Percentiles rank a stretch among this genome's conserved stretches.
phyloP scores from a whole-genome alignment of 2,888 invertebrate genomes.

The Cosmia trapezina region DNA sequence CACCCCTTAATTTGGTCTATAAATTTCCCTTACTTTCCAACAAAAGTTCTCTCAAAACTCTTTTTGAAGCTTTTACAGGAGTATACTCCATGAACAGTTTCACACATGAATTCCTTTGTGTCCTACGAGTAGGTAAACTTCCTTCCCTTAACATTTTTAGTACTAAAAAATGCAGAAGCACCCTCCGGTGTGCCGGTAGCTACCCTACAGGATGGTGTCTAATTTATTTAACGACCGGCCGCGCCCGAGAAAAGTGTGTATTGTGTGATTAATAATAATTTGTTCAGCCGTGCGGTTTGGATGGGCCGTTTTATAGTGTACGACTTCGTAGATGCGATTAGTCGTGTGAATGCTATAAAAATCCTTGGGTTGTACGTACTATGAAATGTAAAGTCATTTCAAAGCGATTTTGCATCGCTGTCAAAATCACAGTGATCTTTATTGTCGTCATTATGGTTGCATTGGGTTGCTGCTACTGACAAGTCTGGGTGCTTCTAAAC shows the following conservation, averaged over 20 bases:
- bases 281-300: conserved; percentile 42
- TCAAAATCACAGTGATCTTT: no score
- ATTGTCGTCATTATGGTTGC: no score
- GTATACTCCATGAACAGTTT: not conserved
- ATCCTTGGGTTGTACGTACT: no score
- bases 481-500: no score
- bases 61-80: no score
- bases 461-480: no score
- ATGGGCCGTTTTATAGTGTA: conserved; percentile 1
- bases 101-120: not conserved
- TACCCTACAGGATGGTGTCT: conserved; percentile 50
- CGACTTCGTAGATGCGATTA: conserved; percentile 2
- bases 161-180: conserved; percentile 56
- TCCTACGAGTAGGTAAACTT: not conserved
- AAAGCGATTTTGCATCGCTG: no score
- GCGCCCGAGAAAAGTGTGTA: conserved; percentile 52
- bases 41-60: no score
- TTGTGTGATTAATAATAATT: conserved; percentile 66
- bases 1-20: no score
- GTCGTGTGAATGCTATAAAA: not conserved
- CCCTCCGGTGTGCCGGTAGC: conserved; percentile 18
- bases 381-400: no score
- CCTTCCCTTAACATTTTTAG: conserved; percentile 30
- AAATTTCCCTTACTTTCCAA: no score
- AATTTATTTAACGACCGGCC: conserved; percentile 64